Evolutionary conservation across 2,888 invertebrate genomes (phyloP), one percentile per base, ranked within the genome.

Genomic region (Cantharis flavilabris): DNA sequence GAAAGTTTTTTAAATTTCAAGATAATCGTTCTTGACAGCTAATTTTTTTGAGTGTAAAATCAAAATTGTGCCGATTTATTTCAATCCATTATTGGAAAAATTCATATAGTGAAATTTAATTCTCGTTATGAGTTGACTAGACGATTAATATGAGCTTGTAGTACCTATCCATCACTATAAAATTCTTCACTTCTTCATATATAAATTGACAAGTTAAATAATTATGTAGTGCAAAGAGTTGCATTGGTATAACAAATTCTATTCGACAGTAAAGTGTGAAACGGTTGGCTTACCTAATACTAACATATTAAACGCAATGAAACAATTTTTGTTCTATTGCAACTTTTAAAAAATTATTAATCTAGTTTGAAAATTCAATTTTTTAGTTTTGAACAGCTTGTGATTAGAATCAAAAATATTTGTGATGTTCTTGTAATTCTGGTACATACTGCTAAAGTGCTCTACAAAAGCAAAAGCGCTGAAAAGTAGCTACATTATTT

Each of bases 381-480:
- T n/a, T 7, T 3, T 11, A 33, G n/a, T 13, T 33, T 33, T 33
- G 3, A 5, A 13, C 9, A 33, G 49, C 7, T n/a, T 1, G 49
- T 4, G 49, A 5, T n/a, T n/a, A n/a, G 49, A 33, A 33, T 33
- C 5, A n/a, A 49, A 49, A n/a, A 49, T 49, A 49, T 49, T n/a
- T 49, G 49, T n/a, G n/a, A n/a, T 49, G 49, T n/a, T 49, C n/a
- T 49, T n/a, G 2, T 49, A 49, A 49, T 49, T 49, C 49, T 49
- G 49, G 49, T 49, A 49, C n/a, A n/a, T 49, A n/a, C 49, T 49
- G 49, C n/a, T n/a, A 70, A 18, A 73, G 73, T 71, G 70, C 70
- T 65, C 62, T 77, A 77, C 74, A 74, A 69, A 73, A 77, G 74
- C 72, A 20, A 69, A 77, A 75, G 72, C 77, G 65, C 70, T 23